Conservation (phyloP, 37 sponge, comb jelly and placozoan genomes). For the Aplysina aerophoba region DNA sequence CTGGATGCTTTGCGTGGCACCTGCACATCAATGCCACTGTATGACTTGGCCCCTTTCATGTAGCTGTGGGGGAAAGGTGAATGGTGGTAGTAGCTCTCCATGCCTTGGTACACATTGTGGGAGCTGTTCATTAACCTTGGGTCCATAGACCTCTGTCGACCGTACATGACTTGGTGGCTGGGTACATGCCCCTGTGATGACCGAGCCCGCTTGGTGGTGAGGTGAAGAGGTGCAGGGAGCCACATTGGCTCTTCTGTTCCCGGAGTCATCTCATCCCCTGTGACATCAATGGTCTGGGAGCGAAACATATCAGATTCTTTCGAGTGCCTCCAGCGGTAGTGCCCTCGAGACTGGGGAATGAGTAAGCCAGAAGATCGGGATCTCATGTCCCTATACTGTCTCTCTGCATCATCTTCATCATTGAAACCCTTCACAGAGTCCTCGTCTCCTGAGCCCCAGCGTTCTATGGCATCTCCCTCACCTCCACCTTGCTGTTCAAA, state of each 20-base stretch:
- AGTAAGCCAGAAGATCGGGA: slow-evolving; percentile 18
- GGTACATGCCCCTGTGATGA: slow-evolving; percentile 10
- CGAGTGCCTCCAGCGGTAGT: slow-evolving; percentile 7
- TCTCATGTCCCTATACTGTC: neutral
- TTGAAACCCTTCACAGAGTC: slow-evolving; percentile 26
- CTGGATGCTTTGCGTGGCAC: slow-evolving; percentile 31
- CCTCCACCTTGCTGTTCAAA: slow-evolving; percentile 25
- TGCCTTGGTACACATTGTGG: slow-evolving; percentile 22
- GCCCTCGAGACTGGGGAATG: neutral
- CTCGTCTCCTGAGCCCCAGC: slow-evolving; percentile 6
- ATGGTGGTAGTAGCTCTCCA: slow-evolving; percentile 5
- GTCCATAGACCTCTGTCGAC: neutral
- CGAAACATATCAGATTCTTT: slow-evolving; percentile 27
- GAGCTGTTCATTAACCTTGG: slow-evolving; percentile 3
- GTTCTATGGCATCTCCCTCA: slow-evolving; percentile 9
- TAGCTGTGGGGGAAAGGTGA: neutral
- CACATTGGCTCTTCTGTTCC: slow-evolving; percentile 26
- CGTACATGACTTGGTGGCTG: neutral
- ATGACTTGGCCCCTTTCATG: slow-evolving; percentile 7
- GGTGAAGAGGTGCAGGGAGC: neutral
- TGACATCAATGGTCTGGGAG: slow-evolving; percentile 26
- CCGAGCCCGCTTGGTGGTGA: neutral
- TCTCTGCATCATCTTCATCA: no score
- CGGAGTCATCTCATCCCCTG: slow-evolving; percentile 27
- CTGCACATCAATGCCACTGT: neutral